phyloP scores from a whole-genome alignment of 1,140 invertebrate species.

The Scaptomyza montana region DNA sequence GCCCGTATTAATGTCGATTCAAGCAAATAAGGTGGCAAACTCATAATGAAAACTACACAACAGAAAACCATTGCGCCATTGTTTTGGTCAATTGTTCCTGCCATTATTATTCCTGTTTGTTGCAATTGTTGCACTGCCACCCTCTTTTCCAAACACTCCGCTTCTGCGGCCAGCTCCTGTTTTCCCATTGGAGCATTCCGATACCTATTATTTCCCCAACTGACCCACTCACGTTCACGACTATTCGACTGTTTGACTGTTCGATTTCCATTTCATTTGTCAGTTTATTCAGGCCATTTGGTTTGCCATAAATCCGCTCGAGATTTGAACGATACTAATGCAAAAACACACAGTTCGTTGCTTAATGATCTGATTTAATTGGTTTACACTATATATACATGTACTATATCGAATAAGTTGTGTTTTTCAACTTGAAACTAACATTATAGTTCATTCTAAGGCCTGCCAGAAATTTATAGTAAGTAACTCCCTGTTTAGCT shows the following conservation, averaged over 20 bases:
- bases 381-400: constrained; percentile 23
- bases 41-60: constrained; percentile 47
- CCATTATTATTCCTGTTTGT: constrained; percentile 11
- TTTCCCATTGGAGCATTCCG: constrained; percentile 6
- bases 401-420: constrained; percentile 4
- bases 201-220: constrained; percentile 11
- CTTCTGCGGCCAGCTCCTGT: not conserved
- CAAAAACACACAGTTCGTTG: constrained; percentile 8
- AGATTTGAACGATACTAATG: constrained; percentile 39
- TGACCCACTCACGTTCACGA: constrained; percentile 27
- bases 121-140: constrained; percentile 27
- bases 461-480: not conserved
- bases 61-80: constrained; percentile 17
- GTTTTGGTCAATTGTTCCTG: constrained; percentile 35
- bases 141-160: not conserved
- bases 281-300: constrained; percentile 61
- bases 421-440: not conserved
- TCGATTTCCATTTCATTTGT: constrained; percentile 41
- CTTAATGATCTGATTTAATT: constrained; percentile 67
- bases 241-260: constrained; percentile 1
- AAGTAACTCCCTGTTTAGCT: not conserved
- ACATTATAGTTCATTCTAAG: not conserved
- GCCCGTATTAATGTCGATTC: constrained; percentile 73
- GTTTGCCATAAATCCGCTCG: constrained; percentile 55
- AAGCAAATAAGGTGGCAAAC: constrained; percentile 69